Conservation (phyloP, 2,797 vertebrate genomes). For the Chiroxiphia lanceolata region DNA sequence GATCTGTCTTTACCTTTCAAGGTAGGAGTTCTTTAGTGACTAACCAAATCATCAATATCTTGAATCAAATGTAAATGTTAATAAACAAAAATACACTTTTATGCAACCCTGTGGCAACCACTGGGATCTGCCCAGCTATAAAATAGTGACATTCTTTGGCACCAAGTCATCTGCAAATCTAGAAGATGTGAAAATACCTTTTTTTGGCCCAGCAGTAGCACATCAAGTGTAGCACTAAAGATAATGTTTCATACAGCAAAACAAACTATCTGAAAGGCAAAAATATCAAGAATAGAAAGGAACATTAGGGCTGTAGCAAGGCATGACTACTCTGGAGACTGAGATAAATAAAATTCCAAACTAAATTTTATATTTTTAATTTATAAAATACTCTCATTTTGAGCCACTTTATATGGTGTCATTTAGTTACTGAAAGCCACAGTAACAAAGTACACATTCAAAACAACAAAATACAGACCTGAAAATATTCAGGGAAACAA, state of each 20-base stretch:
- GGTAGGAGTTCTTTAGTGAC: not conserved
- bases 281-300: not conserved
- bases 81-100: not conserved
- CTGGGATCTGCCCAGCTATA: not conserved
- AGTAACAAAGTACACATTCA: not conserved
- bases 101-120: not conserved
- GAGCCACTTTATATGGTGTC: not conserved
- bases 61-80: slow-evolving; percentile 29
- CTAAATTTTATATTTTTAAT: not conserved
- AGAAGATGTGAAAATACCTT: slow-evolving; percentile 56
- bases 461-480: not conserved
- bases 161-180: slow-evolving; percentile 18
- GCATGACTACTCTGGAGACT: not conserved
- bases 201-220: slow-evolving; percentile 23
- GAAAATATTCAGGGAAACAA: not conserved
- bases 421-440: not conserved
- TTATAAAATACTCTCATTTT: not conserved
- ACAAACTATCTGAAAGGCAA: not conserved
- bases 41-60: slow-evolving; percentile 16
- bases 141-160: slow-evolving; percentile 32
- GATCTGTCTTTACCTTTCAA: not conserved
- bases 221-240: not conserved
- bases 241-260: not conserved
- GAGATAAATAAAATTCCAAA: not conserved
- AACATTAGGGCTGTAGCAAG: not conserved